phyloP scores from a whole-genome alignment of 2,888 invertebrate genomes.

The Trachelus tabidus region DNA sequence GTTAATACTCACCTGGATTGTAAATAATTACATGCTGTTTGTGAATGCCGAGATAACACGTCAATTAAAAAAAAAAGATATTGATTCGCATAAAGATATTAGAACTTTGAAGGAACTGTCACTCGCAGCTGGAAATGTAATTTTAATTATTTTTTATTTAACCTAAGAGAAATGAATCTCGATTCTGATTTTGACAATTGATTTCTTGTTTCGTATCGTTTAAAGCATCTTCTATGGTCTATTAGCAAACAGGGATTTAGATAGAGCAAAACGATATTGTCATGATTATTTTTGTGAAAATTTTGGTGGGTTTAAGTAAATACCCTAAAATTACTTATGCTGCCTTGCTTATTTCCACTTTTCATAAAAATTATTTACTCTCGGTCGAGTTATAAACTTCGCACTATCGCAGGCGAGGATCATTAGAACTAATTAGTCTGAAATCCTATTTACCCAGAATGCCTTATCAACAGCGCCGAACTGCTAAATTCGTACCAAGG shows the following conservation, averaged over 20 bases:
- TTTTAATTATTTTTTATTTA: not conserved
- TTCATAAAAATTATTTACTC: not conserved
- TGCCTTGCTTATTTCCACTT: not conserved
- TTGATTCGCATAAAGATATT: no score
- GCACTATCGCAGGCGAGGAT: not conserved
- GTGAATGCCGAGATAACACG: not conserved
- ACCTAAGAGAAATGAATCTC: not conserved
- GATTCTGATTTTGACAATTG: no score
- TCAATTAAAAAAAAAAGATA: not conserved
- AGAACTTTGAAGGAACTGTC: not conserved
- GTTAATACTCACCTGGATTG: slow-evolving; percentile 33
- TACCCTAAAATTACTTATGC: not conserved
- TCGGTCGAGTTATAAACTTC: not conserved
- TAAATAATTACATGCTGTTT: not conserved
- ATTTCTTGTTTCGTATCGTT: not conserved
- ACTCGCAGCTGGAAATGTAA: not conserved
- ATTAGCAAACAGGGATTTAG: not conserved
- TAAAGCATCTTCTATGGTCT: not conserved
- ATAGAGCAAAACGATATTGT: not conserved
- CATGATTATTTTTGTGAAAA: not conserved
- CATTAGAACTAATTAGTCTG: not conserved
- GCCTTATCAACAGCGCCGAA: not conserved
- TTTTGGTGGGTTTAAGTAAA: not conserved
- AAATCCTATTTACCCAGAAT: not conserved
- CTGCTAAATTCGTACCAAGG: not conserved